phyloP scores from a whole-genome alignment of 64 coral and sea anemone species.

The Pachyseris speciosa region DNA sequence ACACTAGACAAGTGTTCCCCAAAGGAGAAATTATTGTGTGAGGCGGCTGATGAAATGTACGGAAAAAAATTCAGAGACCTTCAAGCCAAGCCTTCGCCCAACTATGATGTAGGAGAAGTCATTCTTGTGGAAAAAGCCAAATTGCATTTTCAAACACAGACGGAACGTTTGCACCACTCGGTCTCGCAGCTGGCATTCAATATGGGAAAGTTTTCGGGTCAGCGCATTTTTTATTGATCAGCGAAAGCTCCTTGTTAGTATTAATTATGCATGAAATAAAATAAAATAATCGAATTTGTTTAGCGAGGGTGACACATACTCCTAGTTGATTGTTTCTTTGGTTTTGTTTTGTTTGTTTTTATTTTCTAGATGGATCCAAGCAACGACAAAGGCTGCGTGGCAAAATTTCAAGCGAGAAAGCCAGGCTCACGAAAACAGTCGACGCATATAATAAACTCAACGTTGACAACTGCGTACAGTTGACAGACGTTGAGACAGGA shows the following conservation, averaged over 20 bases:
- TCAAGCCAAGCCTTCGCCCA: too few relatives aligned
- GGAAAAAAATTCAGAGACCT: too few relatives aligned
- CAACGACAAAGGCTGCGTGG: slow-evolving; percentile 19
- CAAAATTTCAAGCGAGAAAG: slow-evolving; percentile 56
- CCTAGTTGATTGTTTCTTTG: neutral
- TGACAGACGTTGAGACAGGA: slow-evolving; percentile 24
- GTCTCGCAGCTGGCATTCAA: slow-evolving; percentile 27
- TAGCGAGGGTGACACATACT: too few relatives aligned
- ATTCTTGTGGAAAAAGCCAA: too few relatives aligned
- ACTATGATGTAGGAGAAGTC: too few relatives aligned
- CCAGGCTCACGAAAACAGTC: slow-evolving; percentile 1
- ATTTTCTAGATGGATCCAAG: slow-evolving; percentile 20
- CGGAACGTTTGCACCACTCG: too few relatives aligned
- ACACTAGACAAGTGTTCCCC: neutral
- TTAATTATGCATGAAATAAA: too few relatives aligned
- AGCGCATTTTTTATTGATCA: neutral
- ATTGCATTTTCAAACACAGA: too few relatives aligned
- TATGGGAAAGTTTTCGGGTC: slow-evolving; percentile 46
- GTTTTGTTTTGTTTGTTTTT: neutral
- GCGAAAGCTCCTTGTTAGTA: neutral
- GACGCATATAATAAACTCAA: neutral
- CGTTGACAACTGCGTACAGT: neutral
- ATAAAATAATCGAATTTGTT: too few relatives aligned
- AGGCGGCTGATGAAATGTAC: too few relatives aligned
- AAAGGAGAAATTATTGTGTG: too few relatives aligned